A percentile compares a stretch with the other conserved stretches of the same genome.
These are phyloP conservation scores for Pocillopora damicornis DNA, from an alignment of 64 coral and sea anemone genomes.

Conservation along the genomic window DNA sequence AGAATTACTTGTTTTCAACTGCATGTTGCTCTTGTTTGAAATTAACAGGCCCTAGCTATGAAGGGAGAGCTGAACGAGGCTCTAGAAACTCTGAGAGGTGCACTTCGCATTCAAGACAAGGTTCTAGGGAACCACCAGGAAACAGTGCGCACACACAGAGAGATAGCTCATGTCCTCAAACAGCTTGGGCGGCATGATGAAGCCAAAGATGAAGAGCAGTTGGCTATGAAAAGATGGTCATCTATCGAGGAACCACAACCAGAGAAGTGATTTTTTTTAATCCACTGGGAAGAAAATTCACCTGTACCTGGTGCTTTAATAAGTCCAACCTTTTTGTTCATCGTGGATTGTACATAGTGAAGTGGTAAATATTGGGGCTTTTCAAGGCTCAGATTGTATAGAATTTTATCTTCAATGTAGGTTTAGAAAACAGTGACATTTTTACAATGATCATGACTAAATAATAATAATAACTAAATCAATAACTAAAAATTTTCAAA, in stretches of 20 bases:
- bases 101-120: slow-evolving; percentile 74
- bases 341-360: too few species aligned
- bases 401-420: too few species aligned
- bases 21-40: not conserved
- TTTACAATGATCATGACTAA: too few species aligned
- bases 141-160: slow-evolving; percentile 55
- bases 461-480: too few species aligned
- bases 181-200: slow-evolving; percentile 64
- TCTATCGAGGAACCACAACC: slow-evolving; percentile 26
- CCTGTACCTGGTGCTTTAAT: too few species aligned
- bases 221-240: slow-evolving; percentile 30
- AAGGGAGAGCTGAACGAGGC: slow-evolving; percentile 53
- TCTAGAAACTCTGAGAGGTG: slow-evolving; percentile 45
- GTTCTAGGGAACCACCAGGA: slow-evolving; percentile 78
- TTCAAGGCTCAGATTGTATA: too few species aligned
- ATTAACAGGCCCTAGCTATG: slow-evolving; percentile 17
- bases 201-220: slow-evolving; percentile 48
- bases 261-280: not conserved
- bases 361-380: too few species aligned
- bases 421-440: too few species aligned
- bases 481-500: too few species aligned
- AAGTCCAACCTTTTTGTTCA: too few species aligned
- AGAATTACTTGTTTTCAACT: not conserved
- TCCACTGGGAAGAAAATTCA: too few species aligned
- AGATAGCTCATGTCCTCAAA: slow-evolving; percentile 65